phyloP scores from a whole-genome alignment of 2,113 vertebrate species.

The Gyps fulvus region DNA sequence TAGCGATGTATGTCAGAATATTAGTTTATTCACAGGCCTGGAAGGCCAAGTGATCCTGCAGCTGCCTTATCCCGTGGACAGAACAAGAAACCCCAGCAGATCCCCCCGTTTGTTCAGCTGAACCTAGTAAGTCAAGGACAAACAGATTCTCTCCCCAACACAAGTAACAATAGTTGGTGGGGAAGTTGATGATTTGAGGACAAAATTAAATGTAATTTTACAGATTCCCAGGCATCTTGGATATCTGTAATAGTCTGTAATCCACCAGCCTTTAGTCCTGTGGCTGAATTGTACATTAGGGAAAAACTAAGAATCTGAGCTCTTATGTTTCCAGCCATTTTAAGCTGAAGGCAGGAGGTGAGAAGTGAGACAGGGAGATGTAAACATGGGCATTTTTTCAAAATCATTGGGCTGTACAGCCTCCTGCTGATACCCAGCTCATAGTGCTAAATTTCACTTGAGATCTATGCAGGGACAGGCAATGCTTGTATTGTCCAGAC shows the following conservation, averaged over 20 bases:
- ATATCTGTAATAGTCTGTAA: not conserved
- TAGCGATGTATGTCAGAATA: not conserved
- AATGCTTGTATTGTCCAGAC: not conserved
- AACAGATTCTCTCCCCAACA: not conserved
- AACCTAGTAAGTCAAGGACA: not conserved
- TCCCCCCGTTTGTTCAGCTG: not conserved
- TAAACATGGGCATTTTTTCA: not conserved
- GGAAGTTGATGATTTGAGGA: not conserved
- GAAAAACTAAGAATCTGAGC: not conserved
- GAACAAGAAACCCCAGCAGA: not conserved
- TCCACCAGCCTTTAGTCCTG: not conserved
- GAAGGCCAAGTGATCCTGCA: not conserved
- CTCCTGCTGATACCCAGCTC: not conserved
- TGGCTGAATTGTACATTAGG: not conserved
- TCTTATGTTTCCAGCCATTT: not conserved
- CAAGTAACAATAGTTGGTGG: not conserved
- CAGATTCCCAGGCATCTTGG: not conserved
- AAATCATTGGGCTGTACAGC: not conserved
- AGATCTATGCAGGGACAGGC: not conserved
- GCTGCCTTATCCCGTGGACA: not conserved
- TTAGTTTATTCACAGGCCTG: not conserved
- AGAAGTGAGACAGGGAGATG: not conserved
- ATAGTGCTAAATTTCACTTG: not conserved
- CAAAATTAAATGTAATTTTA: not conserved
- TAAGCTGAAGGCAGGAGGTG: not conserved